Conservation (phyloP, 2,797 vertebrate genomes). For the Anguilla marmorata region DNA sequence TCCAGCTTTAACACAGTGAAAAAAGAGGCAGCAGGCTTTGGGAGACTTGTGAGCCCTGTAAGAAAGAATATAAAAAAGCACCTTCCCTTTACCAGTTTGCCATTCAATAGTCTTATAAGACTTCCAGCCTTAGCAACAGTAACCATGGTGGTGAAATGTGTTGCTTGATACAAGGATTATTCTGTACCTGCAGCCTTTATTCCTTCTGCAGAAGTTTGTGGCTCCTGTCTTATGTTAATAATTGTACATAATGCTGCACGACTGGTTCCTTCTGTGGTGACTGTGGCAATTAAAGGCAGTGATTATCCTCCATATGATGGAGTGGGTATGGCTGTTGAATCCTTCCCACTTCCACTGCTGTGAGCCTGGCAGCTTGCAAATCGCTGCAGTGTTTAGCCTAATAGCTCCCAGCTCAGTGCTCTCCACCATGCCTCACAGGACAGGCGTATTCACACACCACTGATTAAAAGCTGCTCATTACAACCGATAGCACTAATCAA, state of each 20-base stretch:
- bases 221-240: not conserved
- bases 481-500: too few relatives aligned
- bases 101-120: conserved; percentile 11
- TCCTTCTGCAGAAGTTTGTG: not conserved
- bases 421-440: not conserved
- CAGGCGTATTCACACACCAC: too few relatives aligned
- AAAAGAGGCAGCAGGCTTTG: not conserved
- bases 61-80: not conserved
- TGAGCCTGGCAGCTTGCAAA: not conserved
- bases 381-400: not conserved
- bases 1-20: not conserved
- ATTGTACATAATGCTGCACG: not conserved
- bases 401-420: not conserved
- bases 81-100: not conserved
- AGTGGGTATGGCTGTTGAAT: not conserved
- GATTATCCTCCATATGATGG: not conserved
- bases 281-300: not conserved
- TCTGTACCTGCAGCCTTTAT: not conserved
- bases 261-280: not conserved
- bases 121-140: conserved; percentile 13
- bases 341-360: not conserved
- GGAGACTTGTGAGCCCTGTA: not conserved
- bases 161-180: conserved; percentile 8
- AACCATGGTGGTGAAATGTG: conserved; percentile 12
- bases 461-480: too few relatives aligned